Conservation (phyloP, 1,140 invertebrate genomes). For the Metopolophium dirhodum region DNA sequence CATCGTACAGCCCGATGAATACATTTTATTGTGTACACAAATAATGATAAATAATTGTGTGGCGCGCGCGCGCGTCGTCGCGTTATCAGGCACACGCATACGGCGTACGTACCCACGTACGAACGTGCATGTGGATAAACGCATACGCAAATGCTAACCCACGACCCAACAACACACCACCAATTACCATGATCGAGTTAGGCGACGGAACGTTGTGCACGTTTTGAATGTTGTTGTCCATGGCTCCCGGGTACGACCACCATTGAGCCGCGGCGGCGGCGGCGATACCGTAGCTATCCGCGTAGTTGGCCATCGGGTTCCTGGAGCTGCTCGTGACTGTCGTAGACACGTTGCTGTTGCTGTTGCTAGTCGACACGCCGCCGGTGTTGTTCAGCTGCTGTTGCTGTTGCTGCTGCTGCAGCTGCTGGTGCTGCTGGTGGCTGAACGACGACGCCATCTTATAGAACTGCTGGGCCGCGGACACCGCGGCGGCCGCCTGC, state of each 20-base stretch:
- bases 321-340: conserved; percentile 61
- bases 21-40: not conserved
- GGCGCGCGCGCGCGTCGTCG: not conserved
- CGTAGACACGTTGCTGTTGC: conserved; percentile 38
- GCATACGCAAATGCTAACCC: not conserved
- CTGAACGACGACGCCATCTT: conserved; percentile 82
- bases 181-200: conserved; percentile 54
- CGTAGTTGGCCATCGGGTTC: conserved; percentile 50
- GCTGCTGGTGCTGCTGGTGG: conserved; percentile 68
- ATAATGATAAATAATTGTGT: not conserved
- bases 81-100: conserved; percentile 30
- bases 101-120: not conserved
- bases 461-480: conserved; percentile 75
- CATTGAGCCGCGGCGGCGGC: conserved; percentile 69
- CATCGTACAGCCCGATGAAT: not conserved
- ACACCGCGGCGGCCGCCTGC: conserved; percentile 64
- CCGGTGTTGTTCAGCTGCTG: conserved; percentile 61
- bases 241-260: conserved; percentile 64
- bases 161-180: not conserved
- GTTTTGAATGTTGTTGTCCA: conserved; percentile 58
- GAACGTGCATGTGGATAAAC: not conserved
- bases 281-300: conserved; percentile 62
- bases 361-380: conserved; percentile 53
- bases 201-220: conserved; percentile 55
- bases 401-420: conserved; percentile 47